phyloP scores from a whole-genome alignment of 2,797 vertebrate species.

The Gallirallus australis region DNA sequence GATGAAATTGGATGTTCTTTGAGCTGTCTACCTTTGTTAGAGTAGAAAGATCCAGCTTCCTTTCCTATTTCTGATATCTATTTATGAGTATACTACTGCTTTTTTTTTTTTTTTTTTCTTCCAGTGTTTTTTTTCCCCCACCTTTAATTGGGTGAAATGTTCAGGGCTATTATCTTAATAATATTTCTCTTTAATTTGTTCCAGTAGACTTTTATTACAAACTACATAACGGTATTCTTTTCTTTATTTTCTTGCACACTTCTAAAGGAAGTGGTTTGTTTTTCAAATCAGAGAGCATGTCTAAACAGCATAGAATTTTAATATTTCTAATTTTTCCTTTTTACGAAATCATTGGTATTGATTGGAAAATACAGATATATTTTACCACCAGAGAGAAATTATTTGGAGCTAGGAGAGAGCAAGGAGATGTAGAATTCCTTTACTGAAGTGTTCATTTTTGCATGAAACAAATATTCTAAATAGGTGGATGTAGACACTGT shows the following conservation, averaged over 20 bases:
- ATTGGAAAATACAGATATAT: neutral
- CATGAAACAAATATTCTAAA: neutral
- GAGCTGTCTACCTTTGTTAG: neutral
- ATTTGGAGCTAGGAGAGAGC: neutral
- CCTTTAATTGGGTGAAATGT: neutral
- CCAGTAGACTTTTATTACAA: neutral
- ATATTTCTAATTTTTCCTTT: neutral
- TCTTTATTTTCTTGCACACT: constrained; percentile 35
- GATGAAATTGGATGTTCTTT: neutral
- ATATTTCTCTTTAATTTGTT: neutral
- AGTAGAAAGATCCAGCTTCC: neutral
- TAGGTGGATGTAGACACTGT: neutral
- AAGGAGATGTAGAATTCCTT: neutral
- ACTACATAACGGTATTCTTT: constrained; percentile 4
- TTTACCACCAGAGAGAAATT: neutral
- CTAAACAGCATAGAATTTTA: neutral
- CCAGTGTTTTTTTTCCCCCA: accelerated
- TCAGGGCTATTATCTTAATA: neutral
- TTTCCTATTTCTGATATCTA: neutral
- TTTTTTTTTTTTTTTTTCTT: neutral
- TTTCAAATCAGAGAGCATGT: neutral
- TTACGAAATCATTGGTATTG: neutral
- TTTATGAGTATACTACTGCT: neutral
- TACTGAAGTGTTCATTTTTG: neutral
- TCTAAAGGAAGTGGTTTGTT: constrained; percentile 42